Evolutionary conservation across 2,113 vertebrate genomes (phyloP), one percentile per base, ranked within the genome.

Genomic region (Campylomormyrus tamandua): DNA sequence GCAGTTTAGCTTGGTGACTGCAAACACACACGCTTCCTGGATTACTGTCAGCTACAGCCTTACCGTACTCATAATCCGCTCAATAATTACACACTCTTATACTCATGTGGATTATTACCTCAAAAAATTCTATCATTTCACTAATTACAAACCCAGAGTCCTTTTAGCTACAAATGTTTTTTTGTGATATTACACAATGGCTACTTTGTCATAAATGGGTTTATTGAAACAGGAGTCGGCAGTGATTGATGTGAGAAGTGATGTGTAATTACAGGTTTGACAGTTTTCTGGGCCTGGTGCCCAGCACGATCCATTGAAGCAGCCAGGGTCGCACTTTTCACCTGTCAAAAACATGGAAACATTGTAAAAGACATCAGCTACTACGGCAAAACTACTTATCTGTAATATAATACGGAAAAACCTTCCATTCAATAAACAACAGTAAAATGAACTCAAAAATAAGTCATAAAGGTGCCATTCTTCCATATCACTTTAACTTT

Each of bases 1-100:
- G 92, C 98, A 99, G 94, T 96, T 97, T 91, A 96, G 92, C 92
- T 97, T 98, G 0, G 98, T 99, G 88, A 98, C 98, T 99, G 92
- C 0, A 80, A 91, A 7, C 88, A 46, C 58, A 62, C 7, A 70
- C 3, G 15, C 39, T 83, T 39, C 42, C 66, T 74, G 66, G 66
- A 35, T 74, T 35, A 74, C 66, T 74, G n/a, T 74, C 66, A 74
- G 11, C 27, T 70, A 70, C n/a, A 70, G n/a, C n/a, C 24, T n/a
- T 74, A 35, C n/a, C 4, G 0, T 35, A 35, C 10, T 74, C 27
- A 35, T 74, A 74, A 31, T 74, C 31, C 35, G n/a, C 66, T 74
- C 24, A 62, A 27, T 74, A 11, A 74, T 74, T 74, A 35, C 19
- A 83, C 5, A 8, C 35, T 46, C 1, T 21, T 21, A 62, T 62